Evolutionary conservation across 2,797 vertebrate genomes (phyloP).

Genomic region (Myioborus melanocephalus): DNA sequence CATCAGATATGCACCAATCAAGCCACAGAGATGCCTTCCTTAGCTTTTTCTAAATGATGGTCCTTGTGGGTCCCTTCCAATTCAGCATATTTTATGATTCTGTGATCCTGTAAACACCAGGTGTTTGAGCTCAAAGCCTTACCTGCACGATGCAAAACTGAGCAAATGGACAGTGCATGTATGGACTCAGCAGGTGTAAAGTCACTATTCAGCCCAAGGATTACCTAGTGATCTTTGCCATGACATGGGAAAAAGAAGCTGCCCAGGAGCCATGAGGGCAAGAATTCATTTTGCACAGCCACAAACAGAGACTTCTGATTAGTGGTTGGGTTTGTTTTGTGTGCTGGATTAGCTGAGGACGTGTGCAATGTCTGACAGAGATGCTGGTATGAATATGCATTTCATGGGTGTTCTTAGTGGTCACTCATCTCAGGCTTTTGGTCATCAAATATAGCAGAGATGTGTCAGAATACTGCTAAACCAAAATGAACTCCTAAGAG

Average conservation of each 20-base stretch:
- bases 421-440: neutral
- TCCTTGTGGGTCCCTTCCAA: neutral
- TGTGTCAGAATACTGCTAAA: neutral
- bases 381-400: neutral
- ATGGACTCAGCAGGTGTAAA: neutral
- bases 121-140: neutral
- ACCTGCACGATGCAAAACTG: neutral
- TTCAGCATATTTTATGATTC: neutral
- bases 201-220: neutral
- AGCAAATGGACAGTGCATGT: neutral
- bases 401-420: neutral
- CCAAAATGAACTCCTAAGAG: neutral
- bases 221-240: neutral
- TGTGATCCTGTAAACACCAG: neutral
- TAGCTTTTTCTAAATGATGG: neutral
- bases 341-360: rapidly evolving
- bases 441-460: neutral
- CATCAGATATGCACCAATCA: neutral
- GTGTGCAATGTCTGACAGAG: neutral
- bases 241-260: neutral
- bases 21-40: neutral
- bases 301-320: too few species aligned
- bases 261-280: neutral
- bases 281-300: neutral
- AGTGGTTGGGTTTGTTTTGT: neutral